Conservation (phyloP, 2,113 vertebrate genomes). For the Dolichotis patagonum region DNA sequence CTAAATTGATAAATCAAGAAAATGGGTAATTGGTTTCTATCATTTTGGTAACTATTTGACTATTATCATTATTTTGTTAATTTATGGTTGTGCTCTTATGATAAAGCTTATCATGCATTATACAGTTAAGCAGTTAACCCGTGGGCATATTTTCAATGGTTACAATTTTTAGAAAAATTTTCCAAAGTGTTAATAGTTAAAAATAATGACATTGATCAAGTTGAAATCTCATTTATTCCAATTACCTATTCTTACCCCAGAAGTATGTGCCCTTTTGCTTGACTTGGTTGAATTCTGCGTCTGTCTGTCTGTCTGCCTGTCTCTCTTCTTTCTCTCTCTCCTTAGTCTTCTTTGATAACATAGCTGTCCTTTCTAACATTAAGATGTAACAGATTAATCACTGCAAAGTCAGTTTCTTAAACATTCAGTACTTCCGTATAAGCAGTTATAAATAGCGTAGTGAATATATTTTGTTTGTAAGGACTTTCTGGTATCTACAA, state of each 20-base stretch:
- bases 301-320: not conserved
- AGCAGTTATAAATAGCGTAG: not conserved
- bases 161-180: constrained; percentile 1
- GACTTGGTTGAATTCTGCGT: not conserved
- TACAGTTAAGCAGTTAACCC: constrained; percentile 20
- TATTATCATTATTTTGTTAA: constrained; percentile 72
- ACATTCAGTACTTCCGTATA: not conserved
- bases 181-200: constrained; percentile 32
- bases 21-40: constrained; percentile 79
- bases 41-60: constrained; percentile 16
- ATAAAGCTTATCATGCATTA: constrained; percentile 67
- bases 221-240: not conserved
- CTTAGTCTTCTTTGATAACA: not conserved
- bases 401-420: constrained; percentile 31
- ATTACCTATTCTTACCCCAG: not conserved
- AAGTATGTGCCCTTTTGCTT: not conserved
- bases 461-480: not conserved
- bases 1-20: constrained; percentile 62
- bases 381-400: not conserved
- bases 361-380: not conserved
- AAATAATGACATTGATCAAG: not conserved
- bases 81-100: constrained; percentile 69
- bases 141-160: constrained; percentile 14
- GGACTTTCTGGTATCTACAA: not conserved
- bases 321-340: not conserved